Conservation (phyloP, 2,888 invertebrate genomes). For the Calameuta filiformis region DNA sequence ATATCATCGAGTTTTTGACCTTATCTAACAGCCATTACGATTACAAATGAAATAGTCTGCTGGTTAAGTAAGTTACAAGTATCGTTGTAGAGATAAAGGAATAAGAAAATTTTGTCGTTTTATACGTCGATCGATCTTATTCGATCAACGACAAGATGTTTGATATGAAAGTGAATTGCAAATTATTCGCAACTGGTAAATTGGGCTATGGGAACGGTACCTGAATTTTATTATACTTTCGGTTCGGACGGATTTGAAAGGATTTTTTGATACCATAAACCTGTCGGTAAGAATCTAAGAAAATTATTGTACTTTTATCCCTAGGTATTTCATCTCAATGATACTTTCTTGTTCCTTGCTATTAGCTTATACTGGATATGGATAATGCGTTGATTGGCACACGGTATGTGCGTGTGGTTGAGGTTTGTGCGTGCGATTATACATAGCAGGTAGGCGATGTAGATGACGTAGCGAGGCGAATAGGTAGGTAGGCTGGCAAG, state of each 20-base stretch:
- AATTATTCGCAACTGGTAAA: neutral
- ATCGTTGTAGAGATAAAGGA: neutral
- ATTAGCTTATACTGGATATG: neutral
- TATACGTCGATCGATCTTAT: neutral
- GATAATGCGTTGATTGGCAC: neutral
- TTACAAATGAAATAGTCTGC: neutral
- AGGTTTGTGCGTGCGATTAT: neutral
- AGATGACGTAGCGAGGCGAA: neutral
- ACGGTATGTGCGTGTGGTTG: neutral
- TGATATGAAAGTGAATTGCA: neutral
- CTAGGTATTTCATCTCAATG: neutral
- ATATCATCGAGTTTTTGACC: neutral
- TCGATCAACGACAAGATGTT: neutral
- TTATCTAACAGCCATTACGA: neutral
- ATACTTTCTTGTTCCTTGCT: neutral
- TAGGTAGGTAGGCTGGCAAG: slow-evolving; percentile 12
- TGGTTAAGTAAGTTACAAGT: neutral
- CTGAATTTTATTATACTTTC: neutral
- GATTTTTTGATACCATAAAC: neutral
- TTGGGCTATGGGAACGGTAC: neutral
- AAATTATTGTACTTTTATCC: neutral
- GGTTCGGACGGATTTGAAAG: neutral
- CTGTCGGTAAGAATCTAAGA: neutral
- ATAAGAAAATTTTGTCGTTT: neutral
- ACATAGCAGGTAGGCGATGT: neutral